A percentile compares a stretch with the other conserved stretches of the same genome.
These are phyloP conservation scores for Epiblema foenella DNA, from an alignment of 2,888 invertebrate species.

Conservation along the genomic window DNA sequence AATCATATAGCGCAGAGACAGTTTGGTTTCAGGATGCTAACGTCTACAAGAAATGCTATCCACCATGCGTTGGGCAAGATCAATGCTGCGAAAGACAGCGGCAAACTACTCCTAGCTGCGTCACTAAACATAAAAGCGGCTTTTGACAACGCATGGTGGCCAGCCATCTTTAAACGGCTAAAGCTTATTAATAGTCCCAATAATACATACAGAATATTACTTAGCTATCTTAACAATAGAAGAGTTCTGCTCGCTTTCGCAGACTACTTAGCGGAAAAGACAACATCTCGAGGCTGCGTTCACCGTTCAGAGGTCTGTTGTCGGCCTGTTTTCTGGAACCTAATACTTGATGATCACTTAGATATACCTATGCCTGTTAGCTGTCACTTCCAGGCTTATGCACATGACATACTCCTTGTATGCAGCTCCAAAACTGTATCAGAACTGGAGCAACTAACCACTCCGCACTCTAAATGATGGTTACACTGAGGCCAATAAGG, in stretches of 20 bases:
- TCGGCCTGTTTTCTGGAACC: slow-evolving; percentile 51
- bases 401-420: slow-evolving; percentile 47
- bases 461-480: too few species aligned
- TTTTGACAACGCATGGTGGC: slow-evolving; percentile 49
- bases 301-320: slow-evolving; percentile 51
- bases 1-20: too few species aligned
- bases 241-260: slow-evolving; percentile 42
- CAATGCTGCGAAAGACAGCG: too few species aligned
- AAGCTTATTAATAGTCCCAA: slow-evolving; percentile 42
- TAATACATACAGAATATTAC: slow-evolving; percentile 46
- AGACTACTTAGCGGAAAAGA: slow-evolving; percentile 32
- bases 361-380: slow-evolving; percentile 14
- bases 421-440: slow-evolving; percentile 1
- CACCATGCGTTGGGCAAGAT: not conserved
- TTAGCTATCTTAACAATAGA: slow-evolving; percentile 43
- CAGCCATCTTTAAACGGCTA: slow-evolving; percentile 44
- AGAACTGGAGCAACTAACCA: too few species aligned
- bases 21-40: slow-evolving; percentile 47
- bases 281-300: slow-evolving; percentile 48
- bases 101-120: not conserved
- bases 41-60: slow-evolving; percentile 37
- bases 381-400: slow-evolving; percentile 46
- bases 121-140: slow-evolving; percentile 39
- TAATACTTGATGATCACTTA: slow-evolving; percentile 49
- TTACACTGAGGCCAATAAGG: too few species aligned